Conservation (phyloP, 2,888 invertebrate genomes). For the Ichneumoninae sp. region DNA sequence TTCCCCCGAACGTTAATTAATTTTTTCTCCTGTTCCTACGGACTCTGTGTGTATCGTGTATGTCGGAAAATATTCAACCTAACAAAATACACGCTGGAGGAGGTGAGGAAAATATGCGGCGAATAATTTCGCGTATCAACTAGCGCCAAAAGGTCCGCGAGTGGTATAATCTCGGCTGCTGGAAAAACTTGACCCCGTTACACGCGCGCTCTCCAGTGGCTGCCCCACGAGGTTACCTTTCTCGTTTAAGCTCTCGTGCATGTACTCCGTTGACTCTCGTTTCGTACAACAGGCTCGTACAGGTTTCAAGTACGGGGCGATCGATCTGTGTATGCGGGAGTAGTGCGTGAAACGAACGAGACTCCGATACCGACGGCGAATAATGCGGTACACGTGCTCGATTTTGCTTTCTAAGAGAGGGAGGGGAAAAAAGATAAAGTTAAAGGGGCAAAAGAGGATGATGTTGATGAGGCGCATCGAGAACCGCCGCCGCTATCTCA, state of each 20-base stretch:
- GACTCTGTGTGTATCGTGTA: not conserved
- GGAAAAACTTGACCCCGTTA: conserved; percentile 76
- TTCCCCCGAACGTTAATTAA: not conserved
- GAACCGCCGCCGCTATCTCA: not conserved
- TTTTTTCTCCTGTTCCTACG: conserved; percentile 3
- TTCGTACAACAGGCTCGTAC: conserved; percentile 4
- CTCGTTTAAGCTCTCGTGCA: conserved; percentile 29
- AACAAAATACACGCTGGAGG: no score
- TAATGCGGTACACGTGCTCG: not conserved
- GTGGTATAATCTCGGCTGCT: conserved; percentile 19
- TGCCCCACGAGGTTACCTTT: conserved; percentile 39
- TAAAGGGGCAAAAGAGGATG: not conserved
- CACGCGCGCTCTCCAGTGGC: conserved; percentile 40
- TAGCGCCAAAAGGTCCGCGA: conserved; percentile 4
- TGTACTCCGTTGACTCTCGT: conserved; percentile 32
- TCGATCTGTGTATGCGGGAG: not conserved
- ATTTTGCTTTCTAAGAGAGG: not conserved
- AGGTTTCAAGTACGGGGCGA: not conserved
- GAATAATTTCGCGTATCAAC: conserved; percentile 6
- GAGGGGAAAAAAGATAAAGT: not conserved
- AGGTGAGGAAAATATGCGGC: not conserved
- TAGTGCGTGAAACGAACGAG: conserved; percentile 5
- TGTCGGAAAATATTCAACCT: no score
- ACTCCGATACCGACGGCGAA: not conserved
- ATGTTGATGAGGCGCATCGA: conserved; percentile 10